Conservation (phyloP, 2,797 vertebrate genomes). For the Sphaeramia orbicularis region DNA sequence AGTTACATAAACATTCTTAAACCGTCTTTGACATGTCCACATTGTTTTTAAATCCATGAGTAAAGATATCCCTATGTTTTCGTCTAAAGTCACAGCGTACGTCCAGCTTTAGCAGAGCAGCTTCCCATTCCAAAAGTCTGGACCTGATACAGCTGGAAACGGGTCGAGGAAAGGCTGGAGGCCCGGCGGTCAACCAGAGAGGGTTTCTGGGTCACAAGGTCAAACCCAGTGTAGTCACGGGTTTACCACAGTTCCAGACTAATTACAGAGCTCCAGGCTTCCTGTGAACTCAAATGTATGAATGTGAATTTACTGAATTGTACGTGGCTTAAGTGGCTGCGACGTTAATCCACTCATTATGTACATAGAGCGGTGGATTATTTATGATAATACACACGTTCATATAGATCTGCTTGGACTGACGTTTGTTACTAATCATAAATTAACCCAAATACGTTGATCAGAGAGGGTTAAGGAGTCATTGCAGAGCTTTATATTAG, state of each 20-base stretch:
- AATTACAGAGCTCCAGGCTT: slow-evolving; percentile 70
- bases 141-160: slow-evolving; percentile 14
- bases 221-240: slow-evolving; percentile 52
- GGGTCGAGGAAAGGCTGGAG: slow-evolving; percentile 4
- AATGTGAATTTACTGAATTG: too few relatives aligned
- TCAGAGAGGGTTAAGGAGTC: too few relatives aligned
- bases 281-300: slow-evolving; percentile 32
- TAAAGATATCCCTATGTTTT: too few relatives aligned
- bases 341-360: slow-evolving; percentile 62
- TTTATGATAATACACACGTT: slow-evolving; percentile 30
- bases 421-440: slow-evolving; percentile 8
- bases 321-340: slow-evolving; percentile 54
- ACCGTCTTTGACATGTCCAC: too few relatives aligned
- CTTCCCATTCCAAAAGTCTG: slow-evolving; percentile 43
- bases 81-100: too few relatives aligned
- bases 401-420: slow-evolving; percentile 18
- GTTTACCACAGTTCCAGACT: slow-evolving; percentile 52
- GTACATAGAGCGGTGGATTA: slow-evolving; percentile 51
- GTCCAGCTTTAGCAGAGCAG: too few relatives aligned
- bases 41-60: too few relatives aligned
- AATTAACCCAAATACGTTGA: not conserved
- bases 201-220: slow-evolving; percentile 70
- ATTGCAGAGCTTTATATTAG: too few relatives aligned
- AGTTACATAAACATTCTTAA: too few relatives aligned
- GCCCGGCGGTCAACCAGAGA: slow-evolving; percentile 45